Conservation (phyloP, 2,888 invertebrate genomes). For the Opisthograptis luteolata region DNA sequence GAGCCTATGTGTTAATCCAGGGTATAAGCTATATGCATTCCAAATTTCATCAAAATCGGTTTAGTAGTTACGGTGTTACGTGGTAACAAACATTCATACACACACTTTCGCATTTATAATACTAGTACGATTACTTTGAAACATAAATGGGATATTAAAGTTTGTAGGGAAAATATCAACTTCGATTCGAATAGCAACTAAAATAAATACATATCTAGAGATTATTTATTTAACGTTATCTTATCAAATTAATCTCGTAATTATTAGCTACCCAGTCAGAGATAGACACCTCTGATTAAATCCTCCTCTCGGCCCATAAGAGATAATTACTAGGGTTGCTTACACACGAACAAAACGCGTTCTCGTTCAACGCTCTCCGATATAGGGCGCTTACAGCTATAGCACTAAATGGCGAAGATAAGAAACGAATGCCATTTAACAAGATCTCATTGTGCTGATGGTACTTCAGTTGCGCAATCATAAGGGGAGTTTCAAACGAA, state of each 20-base stretch:
- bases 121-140: no score
- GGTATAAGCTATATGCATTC: no score
- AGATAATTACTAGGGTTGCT: slow-evolving; percentile 30
- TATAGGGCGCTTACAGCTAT: slow-evolving; percentile 26
- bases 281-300: slow-evolving; percentile 9
- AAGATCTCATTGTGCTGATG: slow-evolving; percentile 22
- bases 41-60: no score
- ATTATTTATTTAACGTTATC: neutral
- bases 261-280: neutral
- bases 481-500: slow-evolving; percentile 14
- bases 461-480: slow-evolving; percentile 19
- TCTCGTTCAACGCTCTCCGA: slow-evolving; percentile 27
- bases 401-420: slow-evolving; percentile 29
- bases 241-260: neutral
- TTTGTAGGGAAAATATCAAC: no score
- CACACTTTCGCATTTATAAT: no score
- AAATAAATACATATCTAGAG: no score
- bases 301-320: neutral
- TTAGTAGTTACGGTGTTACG: no score
- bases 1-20: no score
- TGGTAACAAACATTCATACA: no score
- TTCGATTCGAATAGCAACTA: no score
- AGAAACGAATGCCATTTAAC: slow-evolving; percentile 31
- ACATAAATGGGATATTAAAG: no score
- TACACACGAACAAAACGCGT: slow-evolving; percentile 32